Evolutionary conservation across 2,888 invertebrate genomes (phyloP).

Genomic region (Trissolcus brochymenae): DNA sequence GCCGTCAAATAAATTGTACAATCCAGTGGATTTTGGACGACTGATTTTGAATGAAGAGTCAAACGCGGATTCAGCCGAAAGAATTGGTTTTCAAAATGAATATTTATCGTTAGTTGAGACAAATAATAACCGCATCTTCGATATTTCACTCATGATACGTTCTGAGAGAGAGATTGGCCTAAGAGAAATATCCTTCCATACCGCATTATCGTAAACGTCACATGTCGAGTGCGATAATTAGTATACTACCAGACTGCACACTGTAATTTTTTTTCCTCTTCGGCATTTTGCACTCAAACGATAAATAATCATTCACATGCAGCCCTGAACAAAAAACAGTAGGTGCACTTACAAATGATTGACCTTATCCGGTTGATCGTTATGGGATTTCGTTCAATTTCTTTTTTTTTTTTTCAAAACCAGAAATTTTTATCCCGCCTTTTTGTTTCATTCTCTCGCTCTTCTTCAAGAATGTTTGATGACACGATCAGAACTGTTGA

Average conservation of each 20-base stretch:
- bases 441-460: background rate
- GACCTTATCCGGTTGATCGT: slow-evolving; percentile 47
- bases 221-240: slow-evolving; percentile 38
- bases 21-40: background rate
- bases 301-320: slow-evolving; percentile 31
- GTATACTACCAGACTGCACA: slow-evolving; percentile 21
- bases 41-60: background rate
- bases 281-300: slow-evolving; percentile 10
- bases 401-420: slow-evolving; percentile 17
- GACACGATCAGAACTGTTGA: background rate
- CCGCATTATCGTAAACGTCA: slow-evolving; percentile 7
- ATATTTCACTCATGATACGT: slow-evolving; percentile 1
- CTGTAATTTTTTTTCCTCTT: slow-evolving; percentile 11
- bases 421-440: background rate
- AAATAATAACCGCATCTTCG: slow-evolving; percentile 22
- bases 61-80: background rate
- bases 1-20: background rate
- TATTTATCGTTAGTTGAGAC: background rate
- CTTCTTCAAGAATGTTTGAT: slow-evolving; percentile 1
- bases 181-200: slow-evolving; percentile 24
- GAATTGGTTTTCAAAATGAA: slow-evolving; percentile 3
- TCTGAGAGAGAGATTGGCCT: slow-evolving; percentile 14
- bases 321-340: slow-evolving; percentile 53
- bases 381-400: slow-evolving; percentile 15
- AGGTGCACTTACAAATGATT: slow-evolving; percentile 48